These are phyloP conservation scores for Caloenas nicobarica DNA, from an alignment of 2,113 vertebrate species.

Conservation along the genomic window DNA sequence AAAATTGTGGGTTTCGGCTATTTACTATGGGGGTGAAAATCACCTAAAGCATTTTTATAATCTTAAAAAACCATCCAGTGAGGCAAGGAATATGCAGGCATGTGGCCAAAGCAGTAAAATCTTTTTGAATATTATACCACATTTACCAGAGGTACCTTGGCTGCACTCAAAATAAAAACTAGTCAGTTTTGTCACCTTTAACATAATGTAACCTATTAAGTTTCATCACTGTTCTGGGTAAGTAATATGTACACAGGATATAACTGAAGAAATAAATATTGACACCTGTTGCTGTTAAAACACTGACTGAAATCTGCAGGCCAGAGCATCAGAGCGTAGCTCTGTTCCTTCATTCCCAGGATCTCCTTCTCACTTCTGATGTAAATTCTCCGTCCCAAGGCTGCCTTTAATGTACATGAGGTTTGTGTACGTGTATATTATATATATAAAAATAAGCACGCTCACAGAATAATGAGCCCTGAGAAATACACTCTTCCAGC, in stretches of 20 bases:
- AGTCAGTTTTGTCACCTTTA: slow-evolving; percentile 27
- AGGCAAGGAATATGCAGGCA: background rate
- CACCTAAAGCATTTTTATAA: background rate
- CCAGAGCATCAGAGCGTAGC: background rate
- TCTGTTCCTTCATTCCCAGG: slow-evolving; percentile 5
- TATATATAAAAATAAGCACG: background rate
- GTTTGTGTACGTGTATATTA: slow-evolving; percentile 46
- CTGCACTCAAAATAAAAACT: slow-evolving; percentile 23
- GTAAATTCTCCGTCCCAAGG: slow-evolving; percentile 8
- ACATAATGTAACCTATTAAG: slow-evolving; percentile 45
- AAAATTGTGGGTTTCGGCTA: background rate
- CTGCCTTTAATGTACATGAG: slow-evolving; percentile 9
- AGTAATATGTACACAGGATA: background rate
- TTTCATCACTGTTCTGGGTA: slow-evolving; percentile 53
- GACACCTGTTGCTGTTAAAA: slow-evolving; percentile 42
- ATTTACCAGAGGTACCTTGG: background rate
- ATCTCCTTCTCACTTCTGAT: slow-evolving; percentile 22
- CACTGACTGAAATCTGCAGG: slow-evolving; percentile 26
- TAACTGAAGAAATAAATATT: slow-evolving; percentile 59
- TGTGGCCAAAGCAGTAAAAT: slow-evolving; percentile 23
- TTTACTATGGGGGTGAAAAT: background rate
- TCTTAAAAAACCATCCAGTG: background rate
- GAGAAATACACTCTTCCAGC: slow-evolving; percentile 5
- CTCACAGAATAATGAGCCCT: slow-evolving; percentile 46
- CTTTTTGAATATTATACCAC: background rate